Evolutionary conservation across 2,113 vertebrate species (phyloP), one percentile per base, ranked within the genome.

Genomic region (Catharus bicknelli): DNA sequence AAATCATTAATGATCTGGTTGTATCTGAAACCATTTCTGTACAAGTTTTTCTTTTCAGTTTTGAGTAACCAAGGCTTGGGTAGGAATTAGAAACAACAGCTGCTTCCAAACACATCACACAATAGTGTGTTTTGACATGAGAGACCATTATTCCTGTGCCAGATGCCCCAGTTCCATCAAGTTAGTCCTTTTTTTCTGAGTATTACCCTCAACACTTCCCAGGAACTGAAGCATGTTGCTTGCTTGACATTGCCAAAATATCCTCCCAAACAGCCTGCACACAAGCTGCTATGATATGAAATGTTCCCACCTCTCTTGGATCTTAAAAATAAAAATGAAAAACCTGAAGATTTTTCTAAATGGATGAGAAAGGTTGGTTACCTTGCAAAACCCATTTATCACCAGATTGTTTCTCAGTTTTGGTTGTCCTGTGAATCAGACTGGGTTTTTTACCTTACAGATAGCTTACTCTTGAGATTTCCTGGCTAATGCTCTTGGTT

Each of bases 231-330:
- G 75, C 75, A 70, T 87, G 78, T 58, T 82, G 74, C 55, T 89
- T 76, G 54, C 48, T 78, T 95, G 86, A 90, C 86, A 86, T 77
- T 94, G 95, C 95, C 95, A 94, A 93, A 95, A 95, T 96, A 91
- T 84, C 90, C 81, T 38, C 84, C 82, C 83, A 92, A 94, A 87
- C 95, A 94, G 90, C 94, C 93, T 0, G 69, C 93, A 94, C 77
- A 66, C 94, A 96, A 96, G 94, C 95, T 96, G 94, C 94, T 94
- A 87, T 79, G 84, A 91, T 67, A 88, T 7, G 29, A 59, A 92
- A 93, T 51, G 57, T 88, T 96, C 85, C 76, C 87, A 95, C 90
- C 90, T 86, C 86, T 91, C 66, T 32, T 69, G 59, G 40, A 87
- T 86, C 78, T 94, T 91, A 94, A 90, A 94, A 93, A 76, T 88